Evolutionary conservation across 2,888 invertebrate genomes (phyloP).

Genomic region (Nemotelus pantherinus): DNA sequence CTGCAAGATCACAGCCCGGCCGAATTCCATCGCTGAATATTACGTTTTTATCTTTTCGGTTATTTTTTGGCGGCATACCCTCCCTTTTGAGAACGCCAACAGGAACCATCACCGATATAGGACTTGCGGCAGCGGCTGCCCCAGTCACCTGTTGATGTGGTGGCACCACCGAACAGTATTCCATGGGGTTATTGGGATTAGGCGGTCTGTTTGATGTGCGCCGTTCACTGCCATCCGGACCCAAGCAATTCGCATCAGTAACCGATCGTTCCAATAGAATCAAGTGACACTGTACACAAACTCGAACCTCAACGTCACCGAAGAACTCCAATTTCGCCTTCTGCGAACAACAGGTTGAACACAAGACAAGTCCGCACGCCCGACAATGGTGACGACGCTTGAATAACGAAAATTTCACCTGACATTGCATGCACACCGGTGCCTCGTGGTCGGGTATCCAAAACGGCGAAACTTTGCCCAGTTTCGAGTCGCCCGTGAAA

Average conservation of each 20-base stretch:
- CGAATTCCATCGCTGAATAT: slow-evolving; percentile 91
- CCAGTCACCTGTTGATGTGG: slow-evolving; percentile 77
- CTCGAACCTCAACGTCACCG: slow-evolving; percentile 78
- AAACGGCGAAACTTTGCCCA: slow-evolving; percentile 81
- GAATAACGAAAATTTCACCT: slow-evolving; percentile 80
- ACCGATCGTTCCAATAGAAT: slow-evolving; percentile 62
- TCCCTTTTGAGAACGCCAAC: slow-evolving; percentile 79
- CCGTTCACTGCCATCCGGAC: background rate
- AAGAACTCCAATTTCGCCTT: slow-evolving; percentile 78
- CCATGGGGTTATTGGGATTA: slow-evolving; percentile 87
- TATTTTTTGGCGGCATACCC: slow-evolving; percentile 64
- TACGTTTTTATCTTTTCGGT: slow-evolving; percentile 75
- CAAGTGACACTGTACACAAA: slow-evolving; percentile 78
- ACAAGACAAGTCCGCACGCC: slow-evolving; percentile 85
- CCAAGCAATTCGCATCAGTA: background rate
- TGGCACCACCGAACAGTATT: slow-evolving; percentile 85
- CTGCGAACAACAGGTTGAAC: slow-evolving; percentile 80
- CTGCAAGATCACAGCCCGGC: slow-evolving; percentile 86
- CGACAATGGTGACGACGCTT: slow-evolving; percentile 88
- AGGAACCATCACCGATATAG: slow-evolving; percentile 83
- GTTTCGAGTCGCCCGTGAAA: slow-evolving; percentile 57
- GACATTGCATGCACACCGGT: slow-evolving; percentile 83
- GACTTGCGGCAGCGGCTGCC: slow-evolving; percentile 56
- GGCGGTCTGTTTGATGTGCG: slow-evolving; percentile 67
- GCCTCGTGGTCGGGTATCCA: slow-evolving; percentile 90